Conservation (phyloP, 2,113 vertebrate genomes). For the Oryzias javanicus region DNA sequence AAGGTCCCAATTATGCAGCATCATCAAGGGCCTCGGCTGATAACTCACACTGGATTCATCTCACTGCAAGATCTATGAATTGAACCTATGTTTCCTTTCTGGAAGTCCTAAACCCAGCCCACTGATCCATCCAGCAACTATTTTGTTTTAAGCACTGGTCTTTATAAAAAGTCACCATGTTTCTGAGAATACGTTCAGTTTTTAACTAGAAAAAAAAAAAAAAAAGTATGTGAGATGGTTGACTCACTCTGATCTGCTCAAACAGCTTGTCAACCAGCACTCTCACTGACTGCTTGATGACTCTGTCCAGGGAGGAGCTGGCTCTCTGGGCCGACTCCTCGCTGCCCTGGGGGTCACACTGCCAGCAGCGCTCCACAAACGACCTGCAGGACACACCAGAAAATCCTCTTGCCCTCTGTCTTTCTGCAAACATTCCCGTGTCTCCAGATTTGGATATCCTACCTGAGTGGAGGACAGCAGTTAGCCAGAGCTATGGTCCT, state of each 20-base stretch:
- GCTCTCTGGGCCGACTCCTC: slow-evolving; percentile 79
- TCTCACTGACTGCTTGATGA: slow-evolving; percentile 81
- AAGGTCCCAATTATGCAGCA: too few relatives aligned
- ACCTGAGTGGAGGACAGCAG: slow-evolving; percentile 87
- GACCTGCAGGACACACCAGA: slow-evolving; percentile 59
- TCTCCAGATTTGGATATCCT: background rate
- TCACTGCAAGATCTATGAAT: too few relatives aligned
- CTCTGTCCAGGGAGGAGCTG: slow-evolving; percentile 76
- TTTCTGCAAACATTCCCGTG: background rate
- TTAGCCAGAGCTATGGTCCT: slow-evolving; percentile 86
- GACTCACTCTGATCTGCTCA: slow-evolving; percentile 85
- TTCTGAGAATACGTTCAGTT: too few relatives aligned
- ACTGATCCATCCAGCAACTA: too few relatives aligned
- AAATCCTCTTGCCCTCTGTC: background rate
- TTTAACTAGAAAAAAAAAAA: too few relatives aligned
- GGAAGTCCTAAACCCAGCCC: too few relatives aligned
- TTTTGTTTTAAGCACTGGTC: too few relatives aligned
- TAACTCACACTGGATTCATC: too few relatives aligned
- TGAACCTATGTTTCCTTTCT: too few relatives aligned
- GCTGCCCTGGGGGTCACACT: slow-evolving; percentile 81
- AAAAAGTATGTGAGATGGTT: too few relatives aligned
- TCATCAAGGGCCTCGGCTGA: too few relatives aligned
- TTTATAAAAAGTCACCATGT: too few relatives aligned
- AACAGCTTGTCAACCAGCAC: slow-evolving; percentile 82
- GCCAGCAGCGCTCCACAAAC: slow-evolving; percentile 83